These are phyloP conservation scores for Lasaia peninsularis DNA, from an alignment of 1,140 invertebrate genomes.

Conservation along the genomic window DNA sequence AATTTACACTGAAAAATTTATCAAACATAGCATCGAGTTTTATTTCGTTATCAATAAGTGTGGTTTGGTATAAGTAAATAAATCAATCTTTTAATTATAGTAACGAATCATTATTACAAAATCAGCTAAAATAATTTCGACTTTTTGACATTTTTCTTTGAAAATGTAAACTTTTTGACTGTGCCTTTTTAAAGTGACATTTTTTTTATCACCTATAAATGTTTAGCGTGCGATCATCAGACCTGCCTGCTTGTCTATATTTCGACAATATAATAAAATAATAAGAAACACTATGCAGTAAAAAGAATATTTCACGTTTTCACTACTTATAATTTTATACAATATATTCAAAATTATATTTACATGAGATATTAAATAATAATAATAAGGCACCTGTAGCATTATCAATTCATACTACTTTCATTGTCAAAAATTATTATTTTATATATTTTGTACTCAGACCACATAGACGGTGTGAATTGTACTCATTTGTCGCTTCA, in stretches of 20 bases:
- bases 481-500: background rate
- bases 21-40: too few species aligned
- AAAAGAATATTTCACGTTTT: background rate
- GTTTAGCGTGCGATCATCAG: background rate
- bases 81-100: too few species aligned
- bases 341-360: constrained; percentile 17
- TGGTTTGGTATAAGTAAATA: too few species aligned
- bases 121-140: too few species aligned
- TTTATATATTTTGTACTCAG: background rate
- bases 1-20: too few species aligned
- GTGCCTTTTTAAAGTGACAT: too few species aligned
- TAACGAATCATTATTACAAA: too few species aligned
- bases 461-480: background rate
- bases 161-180: too few species aligned
- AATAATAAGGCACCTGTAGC: constrained; percentile 26
- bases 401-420: constrained; percentile 17
- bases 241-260: background rate
- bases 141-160: too few species aligned
- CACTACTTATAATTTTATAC: background rate
- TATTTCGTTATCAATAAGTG: too few species aligned
- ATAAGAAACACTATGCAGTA: constrained; percentile 1
- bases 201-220: too few species aligned
- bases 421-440: constrained; percentile 15
- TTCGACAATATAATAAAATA: constrained; percentile 1
- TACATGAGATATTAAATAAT: constrained; percentile 20